phyloP scores from a whole-genome alignment of 2,113 vertebrate genomes.

The Manacus vitellinus region DNA sequence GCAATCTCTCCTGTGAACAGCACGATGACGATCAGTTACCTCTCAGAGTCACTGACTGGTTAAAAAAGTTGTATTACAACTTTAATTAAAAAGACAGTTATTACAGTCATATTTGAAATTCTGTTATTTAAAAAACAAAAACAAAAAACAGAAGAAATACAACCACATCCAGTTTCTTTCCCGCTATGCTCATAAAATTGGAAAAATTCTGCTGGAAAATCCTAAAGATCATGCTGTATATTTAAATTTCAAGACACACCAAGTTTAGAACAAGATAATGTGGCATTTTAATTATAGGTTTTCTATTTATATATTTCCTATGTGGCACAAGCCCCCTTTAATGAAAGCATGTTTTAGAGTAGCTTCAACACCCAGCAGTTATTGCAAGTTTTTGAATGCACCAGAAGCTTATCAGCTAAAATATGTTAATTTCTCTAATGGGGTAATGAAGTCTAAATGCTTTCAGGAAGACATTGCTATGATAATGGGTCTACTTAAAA shows the following conservation, averaged over 20 bases:
- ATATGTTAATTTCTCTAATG: slow-evolving; percentile 73
- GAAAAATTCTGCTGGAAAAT: background rate
- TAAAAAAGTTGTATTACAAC: background rate
- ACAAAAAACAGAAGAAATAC: background rate
- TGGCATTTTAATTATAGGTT: slow-evolving; percentile 43
- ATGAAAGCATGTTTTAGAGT: slow-evolving; percentile 24
- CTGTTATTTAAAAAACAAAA: background rate
- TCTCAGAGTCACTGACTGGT: background rate
- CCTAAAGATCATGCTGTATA: slow-evolving; percentile 25
- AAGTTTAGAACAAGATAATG: slow-evolving; percentile 53
- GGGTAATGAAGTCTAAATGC: slow-evolving; percentile 71
- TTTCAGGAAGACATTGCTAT: slow-evolving; percentile 65
- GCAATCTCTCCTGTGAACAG: background rate
- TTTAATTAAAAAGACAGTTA: background rate
- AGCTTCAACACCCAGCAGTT: slow-evolving; percentile 26
- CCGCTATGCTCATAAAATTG: background rate
- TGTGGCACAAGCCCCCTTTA: slow-evolving; percentile 43
- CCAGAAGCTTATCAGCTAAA: slow-evolving; percentile 72
- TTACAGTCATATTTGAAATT: background rate
- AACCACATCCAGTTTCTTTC: background rate
- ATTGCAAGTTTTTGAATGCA: slow-evolving; percentile 7
- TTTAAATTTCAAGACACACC: slow-evolving; percentile 49
- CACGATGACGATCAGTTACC: background rate
- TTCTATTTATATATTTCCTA: slow-evolving; percentile 58
- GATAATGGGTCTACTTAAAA: slow-evolving; percentile 72